phyloP scores from a whole-genome alignment of 2,113 vertebrate genomes.

The Xenotilapia caudafasciata region DNA sequence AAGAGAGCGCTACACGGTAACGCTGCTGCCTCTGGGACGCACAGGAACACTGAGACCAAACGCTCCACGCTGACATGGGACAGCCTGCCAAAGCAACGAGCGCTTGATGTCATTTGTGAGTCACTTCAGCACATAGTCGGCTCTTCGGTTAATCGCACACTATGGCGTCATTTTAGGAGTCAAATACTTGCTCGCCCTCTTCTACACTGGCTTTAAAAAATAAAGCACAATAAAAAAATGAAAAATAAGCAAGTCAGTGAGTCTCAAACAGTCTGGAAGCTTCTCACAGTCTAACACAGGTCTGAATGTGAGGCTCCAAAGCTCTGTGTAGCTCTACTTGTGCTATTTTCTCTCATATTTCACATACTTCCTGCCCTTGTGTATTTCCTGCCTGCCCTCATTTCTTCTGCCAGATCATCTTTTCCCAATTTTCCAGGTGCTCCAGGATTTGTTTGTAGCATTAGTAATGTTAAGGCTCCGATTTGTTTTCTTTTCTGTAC shows the following conservation, averaged over 20 bases:
- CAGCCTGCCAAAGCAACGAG: slow-evolving; percentile 49
- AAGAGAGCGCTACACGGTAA: slow-evolving; percentile 66
- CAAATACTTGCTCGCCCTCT: not conserved
- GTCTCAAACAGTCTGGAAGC: not conserved
- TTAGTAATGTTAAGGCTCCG: not conserved
- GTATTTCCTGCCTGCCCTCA: not conserved
- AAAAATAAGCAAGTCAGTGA: not conserved
- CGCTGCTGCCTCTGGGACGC: slow-evolving; percentile 71
- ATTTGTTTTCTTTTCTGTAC: not conserved
- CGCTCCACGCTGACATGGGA: slow-evolving; percentile 75
- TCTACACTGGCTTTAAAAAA: not conserved
- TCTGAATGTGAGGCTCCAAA: fast-evolving
- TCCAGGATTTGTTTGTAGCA: not conserved
- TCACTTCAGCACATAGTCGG: not conserved
- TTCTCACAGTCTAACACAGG: not conserved
- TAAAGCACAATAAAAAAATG: not conserved
- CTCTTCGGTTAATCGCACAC: not conserved
- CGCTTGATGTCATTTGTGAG: not conserved
- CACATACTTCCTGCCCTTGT: not conserved
- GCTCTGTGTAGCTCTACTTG: not conserved
- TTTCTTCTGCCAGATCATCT: not conserved
- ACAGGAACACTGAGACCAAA: slow-evolving; percentile 77
- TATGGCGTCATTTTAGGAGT: not conserved
- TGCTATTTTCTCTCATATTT: not conserved
- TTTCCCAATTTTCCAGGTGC: not conserved